These are phyloP conservation scores for Calliopsis andreniformis DNA, from an alignment of 1,140 invertebrate species.

Conservation along the genomic window DNA sequence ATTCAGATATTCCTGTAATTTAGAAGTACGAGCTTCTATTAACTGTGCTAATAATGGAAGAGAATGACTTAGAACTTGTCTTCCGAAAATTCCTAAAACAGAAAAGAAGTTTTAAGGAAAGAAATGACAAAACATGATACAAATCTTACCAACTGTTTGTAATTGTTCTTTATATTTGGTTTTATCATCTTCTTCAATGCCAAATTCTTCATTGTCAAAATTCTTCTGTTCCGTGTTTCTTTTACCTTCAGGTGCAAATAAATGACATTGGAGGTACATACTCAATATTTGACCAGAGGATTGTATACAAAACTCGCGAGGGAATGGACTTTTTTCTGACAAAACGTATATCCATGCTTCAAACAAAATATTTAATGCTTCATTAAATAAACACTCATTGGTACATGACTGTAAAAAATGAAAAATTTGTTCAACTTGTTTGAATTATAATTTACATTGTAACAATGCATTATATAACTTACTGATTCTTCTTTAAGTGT, in stretches of 20 bases:
- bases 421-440: background rate
- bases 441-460: background rate
- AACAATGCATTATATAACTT: conserved; percentile 59
- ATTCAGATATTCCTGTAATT: conserved; percentile 85
- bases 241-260: conserved; percentile 90
- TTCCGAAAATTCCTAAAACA: conserved; percentile 76
- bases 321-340: conserved; percentile 82
- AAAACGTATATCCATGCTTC: conserved; percentile 89
- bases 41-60: conserved; percentile 84
- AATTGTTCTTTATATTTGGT: conserved; percentile 87
- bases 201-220: conserved; percentile 83
- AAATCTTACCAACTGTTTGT: conserved; percentile 84
- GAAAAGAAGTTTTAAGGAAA: background rate
- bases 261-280: conserved; percentile 90
- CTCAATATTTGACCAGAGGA: conserved; percentile 87
- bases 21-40: conserved; percentile 84
- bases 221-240: conserved; percentile 80
- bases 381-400: conserved; percentile 88
- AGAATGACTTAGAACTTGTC: conserved; percentile 82
- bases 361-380: conserved; percentile 91
- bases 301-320: conserved; percentile 81
- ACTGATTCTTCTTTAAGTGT: conserved; percentile 89
- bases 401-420: conserved; percentile 75
- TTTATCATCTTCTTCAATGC: conserved; percentile 87
- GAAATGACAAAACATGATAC: background rate